Conservation (phyloP, 2,888 invertebrate genomes). For the Conops quadrifasciatus region DNA sequence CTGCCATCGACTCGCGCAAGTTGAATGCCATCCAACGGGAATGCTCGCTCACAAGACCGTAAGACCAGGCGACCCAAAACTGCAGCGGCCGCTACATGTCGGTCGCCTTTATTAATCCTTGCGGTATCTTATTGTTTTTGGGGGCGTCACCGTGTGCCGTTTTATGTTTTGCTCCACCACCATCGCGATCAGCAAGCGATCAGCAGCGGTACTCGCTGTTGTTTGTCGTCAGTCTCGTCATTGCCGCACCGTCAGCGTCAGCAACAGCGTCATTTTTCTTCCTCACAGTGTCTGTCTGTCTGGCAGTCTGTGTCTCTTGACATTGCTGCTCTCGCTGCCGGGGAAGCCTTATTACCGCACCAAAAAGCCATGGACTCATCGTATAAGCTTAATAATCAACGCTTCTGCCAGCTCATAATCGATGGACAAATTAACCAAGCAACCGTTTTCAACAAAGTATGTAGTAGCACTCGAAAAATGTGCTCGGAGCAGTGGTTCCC, state of each 20-base stretch:
- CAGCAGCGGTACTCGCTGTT: background rate
- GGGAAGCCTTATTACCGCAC: conserved; percentile 12
- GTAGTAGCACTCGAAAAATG: background rate
- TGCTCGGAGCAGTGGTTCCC: too few relatives aligned
- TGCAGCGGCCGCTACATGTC: background rate
- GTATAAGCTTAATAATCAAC: conserved; percentile 9
- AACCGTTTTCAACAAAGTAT: background rate
- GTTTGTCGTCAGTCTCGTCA: conserved; percentile 18
- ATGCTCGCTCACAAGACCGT: background rate
- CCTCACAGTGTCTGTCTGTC: background rate
- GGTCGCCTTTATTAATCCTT: conserved; percentile 29
- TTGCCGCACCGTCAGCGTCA: background rate
- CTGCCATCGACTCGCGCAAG: background rate
- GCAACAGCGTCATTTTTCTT: background rate
- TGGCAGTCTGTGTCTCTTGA: background rate
- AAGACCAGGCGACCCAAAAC: background rate
- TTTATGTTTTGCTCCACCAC: background rate
- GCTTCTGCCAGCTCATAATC: conserved; percentile 1
- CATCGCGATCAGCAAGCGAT: background rate
- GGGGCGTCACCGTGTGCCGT: conserved; percentile 19
- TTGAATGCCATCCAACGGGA: too few relatives aligned
- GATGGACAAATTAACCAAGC: background rate
- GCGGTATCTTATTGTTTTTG: conserved; percentile 20
- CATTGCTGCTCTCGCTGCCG: background rate
- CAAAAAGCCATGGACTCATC: conserved; percentile 1